Conservation (phyloP, 1,140 invertebrate genomes). For the Brachionus sp. region DNA sequence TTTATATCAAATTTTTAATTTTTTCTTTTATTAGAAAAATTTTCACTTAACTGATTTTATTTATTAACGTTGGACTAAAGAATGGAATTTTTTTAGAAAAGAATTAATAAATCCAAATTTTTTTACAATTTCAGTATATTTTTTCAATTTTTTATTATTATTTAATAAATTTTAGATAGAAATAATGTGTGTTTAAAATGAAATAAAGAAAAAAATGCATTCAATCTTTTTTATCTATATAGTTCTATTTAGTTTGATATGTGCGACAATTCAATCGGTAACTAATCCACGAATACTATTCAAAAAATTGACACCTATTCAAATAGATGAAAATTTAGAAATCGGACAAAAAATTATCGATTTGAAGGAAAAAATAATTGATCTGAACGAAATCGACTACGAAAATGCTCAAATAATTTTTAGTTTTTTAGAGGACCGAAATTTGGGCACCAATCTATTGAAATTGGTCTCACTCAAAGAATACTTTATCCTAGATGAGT, state of each 20-base stretch:
- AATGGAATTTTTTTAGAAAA: too few relatives aligned
- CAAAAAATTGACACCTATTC: neutral
- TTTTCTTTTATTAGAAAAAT: too few relatives aligned
- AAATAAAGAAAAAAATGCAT: neutral
- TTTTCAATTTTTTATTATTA: too few relatives aligned
- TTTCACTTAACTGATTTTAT: too few relatives aligned
- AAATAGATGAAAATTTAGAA: slow-evolving; percentile 7
- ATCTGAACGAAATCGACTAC: neutral
- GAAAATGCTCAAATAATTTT: neutral
- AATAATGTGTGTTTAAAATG: too few relatives aligned
- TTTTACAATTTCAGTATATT: too few relatives aligned
- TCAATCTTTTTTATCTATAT: neutral
- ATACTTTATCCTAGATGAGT: neutral
- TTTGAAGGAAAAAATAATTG: neutral
- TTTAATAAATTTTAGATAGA: too few relatives aligned
- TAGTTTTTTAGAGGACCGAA: neutral
- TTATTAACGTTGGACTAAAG: too few relatives aligned
- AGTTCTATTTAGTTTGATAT: neutral
- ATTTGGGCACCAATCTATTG: neutral
- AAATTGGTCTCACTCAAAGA: neutral
- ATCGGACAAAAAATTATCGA: neutral
- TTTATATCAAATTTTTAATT: too few relatives aligned
- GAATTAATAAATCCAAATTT: too few relatives aligned
- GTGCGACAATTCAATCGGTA: neutral
- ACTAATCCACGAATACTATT: neutral